phyloP scores from a whole-genome alignment of 2,113 vertebrate genomes.

The Dunckerocampus dactyliophorus region DNA sequence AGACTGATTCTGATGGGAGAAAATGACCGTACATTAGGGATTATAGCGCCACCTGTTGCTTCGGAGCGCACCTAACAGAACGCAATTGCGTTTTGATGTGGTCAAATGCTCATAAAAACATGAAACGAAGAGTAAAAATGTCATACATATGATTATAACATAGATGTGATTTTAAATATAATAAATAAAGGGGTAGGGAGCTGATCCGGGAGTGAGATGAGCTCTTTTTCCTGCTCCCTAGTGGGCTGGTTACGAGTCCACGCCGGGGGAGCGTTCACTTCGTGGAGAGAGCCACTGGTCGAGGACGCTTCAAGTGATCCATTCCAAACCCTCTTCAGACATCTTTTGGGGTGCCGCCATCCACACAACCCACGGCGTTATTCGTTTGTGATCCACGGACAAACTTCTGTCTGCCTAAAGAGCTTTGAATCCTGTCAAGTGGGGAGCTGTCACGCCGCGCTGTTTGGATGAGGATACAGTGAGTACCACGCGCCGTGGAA shows the following conservation, averaged over 20 bases:
- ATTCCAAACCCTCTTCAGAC: constrained; percentile 27
- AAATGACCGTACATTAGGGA: neutral
- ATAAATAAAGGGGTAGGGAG: constrained; percentile 11
- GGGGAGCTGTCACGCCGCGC: constrained; percentile 47
- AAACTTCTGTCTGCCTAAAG: constrained; percentile 49
- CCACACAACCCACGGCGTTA: neutral
- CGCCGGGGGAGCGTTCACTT: constrained; percentile 46
- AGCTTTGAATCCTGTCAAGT: constrained; percentile 30
- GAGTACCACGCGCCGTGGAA: constrained; percentile 7
- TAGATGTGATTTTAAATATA: neutral
- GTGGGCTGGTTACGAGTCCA: constrained; percentile 60
- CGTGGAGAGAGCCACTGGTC: constrained; percentile 16
- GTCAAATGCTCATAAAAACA: neutral
- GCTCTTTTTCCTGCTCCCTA: constrained; percentile 50
- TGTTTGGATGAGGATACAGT: neutral
- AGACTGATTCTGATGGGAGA: neutral
- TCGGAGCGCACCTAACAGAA: neutral
- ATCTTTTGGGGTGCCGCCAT: constrained; percentile 32
- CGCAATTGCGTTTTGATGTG: neutral
- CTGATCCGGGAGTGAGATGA: constrained; percentile 41
- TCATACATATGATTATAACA: neutral
- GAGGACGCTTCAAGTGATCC: too few relatives aligned
- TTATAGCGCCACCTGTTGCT: neutral
- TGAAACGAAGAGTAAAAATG: neutral
- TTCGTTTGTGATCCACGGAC: constrained; percentile 22